Conservation (phyloP, 2,113 vertebrate species). For the Muntiacus reevesi region DNA sequence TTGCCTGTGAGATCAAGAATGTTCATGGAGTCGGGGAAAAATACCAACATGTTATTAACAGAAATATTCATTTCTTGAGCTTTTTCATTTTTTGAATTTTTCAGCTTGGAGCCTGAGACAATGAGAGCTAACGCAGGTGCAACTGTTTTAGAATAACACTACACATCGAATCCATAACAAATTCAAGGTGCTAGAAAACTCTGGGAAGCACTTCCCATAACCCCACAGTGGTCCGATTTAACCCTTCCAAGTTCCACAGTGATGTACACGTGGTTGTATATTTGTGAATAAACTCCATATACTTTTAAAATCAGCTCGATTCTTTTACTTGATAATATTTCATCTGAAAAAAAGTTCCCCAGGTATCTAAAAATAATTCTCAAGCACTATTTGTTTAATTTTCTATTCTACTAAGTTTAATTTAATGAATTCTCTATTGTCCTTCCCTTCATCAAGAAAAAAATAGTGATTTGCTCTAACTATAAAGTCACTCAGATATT, state of each 20-base stretch:
- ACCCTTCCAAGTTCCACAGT: constrained; percentile 29
- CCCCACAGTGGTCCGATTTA: constrained; percentile 30
- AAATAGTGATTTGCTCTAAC: constrained; percentile 69
- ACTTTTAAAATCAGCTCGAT: not conserved
- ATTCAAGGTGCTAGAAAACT: constrained; percentile 27
- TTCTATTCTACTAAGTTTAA: constrained; percentile 57
- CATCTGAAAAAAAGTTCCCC: not conserved
- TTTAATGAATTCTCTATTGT: constrained; percentile 69
- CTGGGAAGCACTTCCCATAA: not conserved
- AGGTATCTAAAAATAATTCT: constrained; percentile 21
- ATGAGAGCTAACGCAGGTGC: constrained; percentile 70
- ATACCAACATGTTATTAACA: not conserved
- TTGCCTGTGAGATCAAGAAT: constrained; percentile 10
- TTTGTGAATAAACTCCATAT: not conserved
- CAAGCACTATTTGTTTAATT: constrained; percentile 2
- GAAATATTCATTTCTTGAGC: constrained; percentile 22
- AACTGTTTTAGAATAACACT: constrained; percentile 75
- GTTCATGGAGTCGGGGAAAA: not conserved
- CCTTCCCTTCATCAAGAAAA: constrained; percentile 69
- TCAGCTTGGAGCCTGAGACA: constrained; percentile 53
- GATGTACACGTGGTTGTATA: too few species aligned
- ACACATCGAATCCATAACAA: constrained; percentile 60
- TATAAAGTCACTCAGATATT: constrained; percentile 68
- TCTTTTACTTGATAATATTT: constrained; percentile 10
- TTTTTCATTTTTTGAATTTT: not conserved